phyloP scores from a whole-genome alignment of 2,797 vertebrate species.

The Bovichtus variegatus region DNA sequence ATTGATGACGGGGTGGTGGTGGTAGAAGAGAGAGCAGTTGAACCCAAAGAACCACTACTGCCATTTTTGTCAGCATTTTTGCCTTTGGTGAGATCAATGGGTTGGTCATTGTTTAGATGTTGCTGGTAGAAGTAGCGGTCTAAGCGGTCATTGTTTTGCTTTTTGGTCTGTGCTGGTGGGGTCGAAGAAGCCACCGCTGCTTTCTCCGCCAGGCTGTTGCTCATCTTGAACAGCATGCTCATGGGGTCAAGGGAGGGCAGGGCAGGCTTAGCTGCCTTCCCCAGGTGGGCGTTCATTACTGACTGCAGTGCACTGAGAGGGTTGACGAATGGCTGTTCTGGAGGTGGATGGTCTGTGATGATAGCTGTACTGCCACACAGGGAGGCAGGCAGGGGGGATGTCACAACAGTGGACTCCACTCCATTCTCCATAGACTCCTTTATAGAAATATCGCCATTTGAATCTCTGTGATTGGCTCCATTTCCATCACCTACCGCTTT shows the following conservation, averaged over 20 bases:
- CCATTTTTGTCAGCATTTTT: conserved; percentile 92
- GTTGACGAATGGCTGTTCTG: conserved; percentile 98
- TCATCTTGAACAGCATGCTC: conserved; percentile 99
- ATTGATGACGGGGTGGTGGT: conserved; percentile 94
- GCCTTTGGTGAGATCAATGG: conserved; percentile 99
- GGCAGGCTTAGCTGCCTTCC: conserved; percentile 97
- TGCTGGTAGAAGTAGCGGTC: conserved; percentile 97
- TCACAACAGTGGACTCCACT: conserved; percentile 85
- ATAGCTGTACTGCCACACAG: conserved; percentile 95
- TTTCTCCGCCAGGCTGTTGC: conserved; percentile 98
- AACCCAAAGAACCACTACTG: conserved; percentile 92
- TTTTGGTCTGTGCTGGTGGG: conserved; percentile 94
- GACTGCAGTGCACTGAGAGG: conserved; percentile 97
- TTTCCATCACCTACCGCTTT: conserved; percentile 56
- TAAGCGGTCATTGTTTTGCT: conserved; percentile 89
- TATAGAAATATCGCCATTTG: conserved; percentile 86
- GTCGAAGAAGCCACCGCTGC: conserved; percentile 93
- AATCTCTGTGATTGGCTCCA: conserved; percentile 86
- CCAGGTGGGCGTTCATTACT: conserved; percentile 98
- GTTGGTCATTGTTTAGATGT: conserved; percentile 89
- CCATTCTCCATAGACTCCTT: conserved; percentile 91
- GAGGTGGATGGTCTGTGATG: conserved; percentile 97
- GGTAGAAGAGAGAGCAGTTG: conserved; percentile 92
- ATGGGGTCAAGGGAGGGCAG: conserved; percentile 96
- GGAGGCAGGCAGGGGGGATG: conserved; percentile 82